These are phyloP conservation scores for Sturnus vulgaris DNA, from an alignment of 2,113 vertebrate species.

Conservation along the genomic window DNA sequence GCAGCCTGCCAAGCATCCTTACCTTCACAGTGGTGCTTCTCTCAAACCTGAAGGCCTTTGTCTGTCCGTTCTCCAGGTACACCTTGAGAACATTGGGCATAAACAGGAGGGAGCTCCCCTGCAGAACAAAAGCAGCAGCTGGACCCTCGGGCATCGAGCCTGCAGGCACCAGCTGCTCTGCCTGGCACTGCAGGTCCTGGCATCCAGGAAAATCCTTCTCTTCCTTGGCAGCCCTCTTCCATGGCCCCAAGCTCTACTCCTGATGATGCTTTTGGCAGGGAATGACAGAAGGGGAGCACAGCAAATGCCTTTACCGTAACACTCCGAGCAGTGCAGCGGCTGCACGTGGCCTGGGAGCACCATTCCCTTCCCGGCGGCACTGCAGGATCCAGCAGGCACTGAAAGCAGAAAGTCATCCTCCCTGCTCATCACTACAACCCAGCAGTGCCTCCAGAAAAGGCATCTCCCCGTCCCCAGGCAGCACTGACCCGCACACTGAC, in stretches of 20 bases:
- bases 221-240: neutral
- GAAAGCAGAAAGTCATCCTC: neutral
- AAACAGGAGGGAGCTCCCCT: slow-evolving; percentile 96
- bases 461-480: neutral
- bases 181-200: neutral
- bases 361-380: neutral
- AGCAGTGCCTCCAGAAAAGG: neutral
- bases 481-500: fast-evolving
- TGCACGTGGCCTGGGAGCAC: neutral
- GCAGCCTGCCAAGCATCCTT: neutral
- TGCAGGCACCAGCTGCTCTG: neutral
- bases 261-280: neutral
- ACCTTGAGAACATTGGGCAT: slow-evolving; percentile 97
- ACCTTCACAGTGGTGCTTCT: slow-evolving; percentile 93
- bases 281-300: neutral
- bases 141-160: neutral
- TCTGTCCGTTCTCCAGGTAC: slow-evolving; percentile 97
- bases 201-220: neutral
- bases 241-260: neutral
- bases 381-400: neutral
- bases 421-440: neutral
- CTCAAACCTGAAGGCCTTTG: slow-evolving; percentile 96
- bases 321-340: neutral
- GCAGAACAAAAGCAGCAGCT: slow-evolving; percentile 48
- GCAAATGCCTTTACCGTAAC: neutral